Evolutionary conservation across 2,888 invertebrate species (phyloP), one percentile per base, ranked within the genome.

Genomic region (Andrena chrysosceles): DNA sequence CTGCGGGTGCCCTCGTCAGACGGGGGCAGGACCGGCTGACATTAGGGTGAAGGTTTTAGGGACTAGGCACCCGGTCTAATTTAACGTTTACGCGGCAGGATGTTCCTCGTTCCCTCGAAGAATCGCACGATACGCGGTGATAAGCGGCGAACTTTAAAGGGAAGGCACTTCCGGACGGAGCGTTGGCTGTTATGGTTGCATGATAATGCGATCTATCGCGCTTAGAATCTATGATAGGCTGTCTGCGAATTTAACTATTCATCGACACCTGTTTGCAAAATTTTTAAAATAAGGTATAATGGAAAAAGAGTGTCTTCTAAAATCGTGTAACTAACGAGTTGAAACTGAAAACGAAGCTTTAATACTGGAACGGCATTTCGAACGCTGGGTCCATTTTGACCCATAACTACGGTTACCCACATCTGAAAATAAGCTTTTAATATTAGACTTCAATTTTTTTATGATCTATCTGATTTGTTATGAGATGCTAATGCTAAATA

Each of bases 101-200:
- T 86, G 86, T 84, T 79, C 73, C 80, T 87, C 82, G 73, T 86
- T 87, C 78, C 62, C 85, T 84, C 84, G 71, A 86, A 83, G 88
- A 84, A 88, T 86, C 83, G 77, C 77, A 80, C 82, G 88, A 73
- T 87, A 72, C 71, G 72, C 82, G 78, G n/a, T 83, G 84, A 83
- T 88, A 85, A 85, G 86, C 89, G 89, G 86, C 85, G 56, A 35
- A 80, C 82, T 85, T 89, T 76, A 85, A 89, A 87, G 86, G 54
- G 84, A 33, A 52, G 35, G 52, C 77, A 71, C 67, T 89, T 89
- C 87, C 88, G 81, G 86, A 26, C 64, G 10, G 23, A 56, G 42
- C 33, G 63, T 70, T 73, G 75, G 42, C 67, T 54, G 64, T 29
- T 33, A 59, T 59, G 66, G 62, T 63, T 16, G 69, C 72, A 23